phyloP scores from a whole-genome alignment of 2,888 invertebrate species.

The Helicoverpa assulta region DNA sequence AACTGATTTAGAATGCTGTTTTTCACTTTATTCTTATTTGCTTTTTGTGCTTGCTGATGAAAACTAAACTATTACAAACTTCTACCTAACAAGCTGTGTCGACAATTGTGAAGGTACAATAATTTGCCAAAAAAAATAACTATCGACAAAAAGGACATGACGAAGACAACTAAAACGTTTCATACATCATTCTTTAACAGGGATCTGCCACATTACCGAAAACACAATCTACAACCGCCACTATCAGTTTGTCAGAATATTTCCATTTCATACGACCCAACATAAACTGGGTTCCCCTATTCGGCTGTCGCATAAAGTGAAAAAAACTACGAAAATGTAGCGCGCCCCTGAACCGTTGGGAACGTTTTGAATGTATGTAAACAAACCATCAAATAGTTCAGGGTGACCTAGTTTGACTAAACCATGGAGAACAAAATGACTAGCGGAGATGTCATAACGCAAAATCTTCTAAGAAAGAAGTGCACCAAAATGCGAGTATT shows the following conservation, averaged over 20 bases:
- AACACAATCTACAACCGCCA: constrained; percentile 17
- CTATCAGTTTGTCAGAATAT: constrained; percentile 20
- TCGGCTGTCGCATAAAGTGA: constrained; percentile 28
- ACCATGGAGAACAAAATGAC: too few species aligned
- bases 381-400: constrained; percentile 36
- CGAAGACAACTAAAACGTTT: not conserved
- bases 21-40: too few species aligned
- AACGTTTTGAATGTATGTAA: constrained; percentile 26
- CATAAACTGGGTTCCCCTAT: constrained; percentile 22
- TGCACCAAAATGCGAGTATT: too few species aligned
- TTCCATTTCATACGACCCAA: not conserved
- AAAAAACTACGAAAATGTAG: constrained; percentile 31
- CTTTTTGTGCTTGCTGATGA: too few species aligned
- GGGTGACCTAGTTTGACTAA: constrained; percentile 39
- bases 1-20: too few species aligned
- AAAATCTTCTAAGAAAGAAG: too few species aligned
- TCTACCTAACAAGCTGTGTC: too few species aligned
- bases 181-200: constrained; percentile 6
- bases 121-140: too few species aligned
- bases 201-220: constrained; percentile 7
- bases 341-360: constrained; percentile 15
- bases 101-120: too few species aligned
- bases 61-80: too few species aligned
- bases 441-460: too few species aligned
- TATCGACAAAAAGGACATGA: not conserved